These are phyloP conservation scores for Cheumatopsyche charites DNA, from an alignment of 1,140 invertebrate species.

Conservation along the genomic window DNA sequence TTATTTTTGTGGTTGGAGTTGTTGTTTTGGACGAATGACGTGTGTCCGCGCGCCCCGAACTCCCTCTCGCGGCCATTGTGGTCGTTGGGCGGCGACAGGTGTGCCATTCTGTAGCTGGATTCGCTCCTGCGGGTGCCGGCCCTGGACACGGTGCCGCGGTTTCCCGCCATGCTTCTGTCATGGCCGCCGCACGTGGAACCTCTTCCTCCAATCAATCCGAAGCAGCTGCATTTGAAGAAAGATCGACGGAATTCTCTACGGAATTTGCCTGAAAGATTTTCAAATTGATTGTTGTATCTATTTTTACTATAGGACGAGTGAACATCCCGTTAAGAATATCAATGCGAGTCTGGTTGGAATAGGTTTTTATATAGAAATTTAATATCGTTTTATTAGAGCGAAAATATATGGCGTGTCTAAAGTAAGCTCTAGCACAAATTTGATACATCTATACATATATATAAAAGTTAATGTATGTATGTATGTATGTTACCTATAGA, in stretches of 20 bases:
- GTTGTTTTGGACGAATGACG: constrained; percentile 58
- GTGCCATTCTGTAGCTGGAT: constrained; percentile 57
- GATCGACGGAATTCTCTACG: constrained; percentile 60
- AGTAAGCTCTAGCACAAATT: too few species aligned
- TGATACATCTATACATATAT: neutral
- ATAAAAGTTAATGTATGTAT: too few species aligned
- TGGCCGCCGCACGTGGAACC: constrained; percentile 52
- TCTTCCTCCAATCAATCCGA: constrained; percentile 50
- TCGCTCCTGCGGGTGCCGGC: constrained; percentile 52
- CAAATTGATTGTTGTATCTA: neutral
- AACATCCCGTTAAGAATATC: too few species aligned
- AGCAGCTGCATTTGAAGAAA: constrained; percentile 61
- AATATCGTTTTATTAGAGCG: too few species aligned
- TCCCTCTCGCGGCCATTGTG: constrained; percentile 57
- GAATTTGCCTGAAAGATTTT: constrained; percentile 55
- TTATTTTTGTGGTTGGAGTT: constrained; percentile 54
- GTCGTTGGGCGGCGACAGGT: constrained; percentile 56
- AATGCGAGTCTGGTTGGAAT: too few species aligned
- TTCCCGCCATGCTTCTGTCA: constrained; percentile 53
- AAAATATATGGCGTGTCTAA: too few species aligned
- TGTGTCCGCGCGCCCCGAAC: constrained; percentile 54
- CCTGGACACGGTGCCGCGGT: constrained; percentile 49
- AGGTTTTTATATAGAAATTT: too few species aligned
- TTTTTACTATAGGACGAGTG: too few species aligned
- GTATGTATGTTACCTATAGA: too few species aligned